Percentiles rank a stretch among this genome's conserved stretches.
These are phyloP conservation scores for Eupristina koningsbergeri DNA, from an alignment of 1,140 invertebrate genomes.

Conservation along the genomic window DNA sequence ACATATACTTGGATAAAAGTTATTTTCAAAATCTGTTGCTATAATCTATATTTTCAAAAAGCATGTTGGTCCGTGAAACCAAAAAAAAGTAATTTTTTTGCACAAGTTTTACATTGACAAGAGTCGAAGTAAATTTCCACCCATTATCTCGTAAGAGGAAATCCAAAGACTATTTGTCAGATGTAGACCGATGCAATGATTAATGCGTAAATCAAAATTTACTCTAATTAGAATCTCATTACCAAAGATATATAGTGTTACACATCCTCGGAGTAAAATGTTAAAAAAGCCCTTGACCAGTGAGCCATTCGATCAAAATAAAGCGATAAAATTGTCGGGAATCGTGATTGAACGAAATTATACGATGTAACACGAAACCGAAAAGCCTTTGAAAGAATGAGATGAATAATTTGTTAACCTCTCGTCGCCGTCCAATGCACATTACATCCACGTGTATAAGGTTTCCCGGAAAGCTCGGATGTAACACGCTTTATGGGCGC, in stretches of 20 bases:
- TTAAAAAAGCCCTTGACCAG: slow-evolving; percentile 4
- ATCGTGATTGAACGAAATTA: slow-evolving; percentile 14
- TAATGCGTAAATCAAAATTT: background rate
- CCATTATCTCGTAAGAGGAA: background rate
- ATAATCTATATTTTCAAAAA: too few species aligned
- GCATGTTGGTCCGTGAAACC: too few species aligned
- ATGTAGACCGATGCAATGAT: background rate
- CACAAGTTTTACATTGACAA: too few species aligned
- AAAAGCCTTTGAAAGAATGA: background rate
- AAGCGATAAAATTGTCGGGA: slow-evolving; percentile 27
- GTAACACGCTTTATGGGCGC: background rate
- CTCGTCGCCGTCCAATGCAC: background rate
- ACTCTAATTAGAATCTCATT: background rate
- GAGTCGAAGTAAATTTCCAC: background rate
- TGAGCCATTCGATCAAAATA: slow-evolving; percentile 21
- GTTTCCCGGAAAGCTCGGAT: slow-evolving; percentile 23
- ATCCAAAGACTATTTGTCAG: background rate
- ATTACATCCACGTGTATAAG: slow-evolving; percentile 2
- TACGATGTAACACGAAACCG: slow-evolving; percentile 8
- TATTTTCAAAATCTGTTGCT: too few species aligned
- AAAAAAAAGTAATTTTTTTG: too few species aligned
- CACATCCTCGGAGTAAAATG: background rate
- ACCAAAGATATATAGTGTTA: background rate
- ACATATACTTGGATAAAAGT: too few species aligned
- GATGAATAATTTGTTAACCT: slow-evolving; percentile 29